Conservation (phyloP, 1,140 invertebrate species). For the Periplaneta americana region DNA sequence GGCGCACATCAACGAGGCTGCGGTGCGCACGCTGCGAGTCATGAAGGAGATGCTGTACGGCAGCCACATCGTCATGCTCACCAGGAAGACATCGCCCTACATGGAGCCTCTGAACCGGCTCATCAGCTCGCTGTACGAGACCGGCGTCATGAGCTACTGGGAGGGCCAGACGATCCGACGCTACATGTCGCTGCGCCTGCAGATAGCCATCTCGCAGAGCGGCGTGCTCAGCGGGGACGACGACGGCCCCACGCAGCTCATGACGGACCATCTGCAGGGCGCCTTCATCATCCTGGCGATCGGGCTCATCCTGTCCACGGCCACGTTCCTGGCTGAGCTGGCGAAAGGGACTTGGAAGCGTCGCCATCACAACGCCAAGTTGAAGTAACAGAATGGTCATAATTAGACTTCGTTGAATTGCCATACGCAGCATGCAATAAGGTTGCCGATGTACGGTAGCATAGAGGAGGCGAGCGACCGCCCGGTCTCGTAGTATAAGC, state of each 20-base stretch:
- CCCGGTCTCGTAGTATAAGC: no score
- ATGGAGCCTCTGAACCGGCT: not conserved
- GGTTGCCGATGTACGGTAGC: no score
- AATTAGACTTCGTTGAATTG: no score
- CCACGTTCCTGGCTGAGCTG: not conserved
- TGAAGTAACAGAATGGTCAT: no score
- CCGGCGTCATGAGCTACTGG: not conserved
- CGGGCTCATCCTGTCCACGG: not conserved
- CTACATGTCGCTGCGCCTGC: not conserved
- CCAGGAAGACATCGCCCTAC: not conserved
- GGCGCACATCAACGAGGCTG: not conserved
- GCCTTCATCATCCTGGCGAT: not conserved
- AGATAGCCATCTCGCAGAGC: not conserved
- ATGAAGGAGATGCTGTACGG: slow-evolving; percentile 1
- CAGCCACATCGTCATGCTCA: not conserved
- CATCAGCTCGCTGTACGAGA: not conserved
- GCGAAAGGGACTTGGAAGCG: no score
- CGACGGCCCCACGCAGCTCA: not conserved
- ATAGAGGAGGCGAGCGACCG: no score
- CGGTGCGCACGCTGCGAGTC: not conserved
- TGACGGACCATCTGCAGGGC: not conserved
- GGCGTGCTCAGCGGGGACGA: not conserved
- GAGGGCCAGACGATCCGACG: not conserved
- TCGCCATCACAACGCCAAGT: no score
- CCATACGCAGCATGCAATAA: no score